Evolutionary conservation across 2,797 vertebrate species (phyloP).

Genomic region (Halcyon smyrnensis): DNA sequence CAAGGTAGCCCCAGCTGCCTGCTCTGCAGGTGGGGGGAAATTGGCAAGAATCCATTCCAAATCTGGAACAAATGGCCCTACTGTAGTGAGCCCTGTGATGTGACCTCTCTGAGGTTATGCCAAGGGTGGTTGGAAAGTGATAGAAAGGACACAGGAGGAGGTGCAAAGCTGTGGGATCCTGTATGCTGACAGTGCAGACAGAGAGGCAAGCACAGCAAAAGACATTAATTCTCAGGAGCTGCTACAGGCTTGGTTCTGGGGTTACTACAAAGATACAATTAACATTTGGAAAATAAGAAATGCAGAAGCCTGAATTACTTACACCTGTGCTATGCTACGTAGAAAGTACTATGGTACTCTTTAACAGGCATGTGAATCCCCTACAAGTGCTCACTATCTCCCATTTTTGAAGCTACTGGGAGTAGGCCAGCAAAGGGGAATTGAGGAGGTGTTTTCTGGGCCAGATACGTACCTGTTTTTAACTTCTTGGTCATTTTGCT

Average conservation of each 20-base stretch:
- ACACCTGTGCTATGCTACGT: background rate
- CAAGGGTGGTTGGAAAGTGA: background rate
- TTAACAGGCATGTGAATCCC: background rate
- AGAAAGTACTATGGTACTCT: background rate
- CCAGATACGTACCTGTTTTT: background rate
- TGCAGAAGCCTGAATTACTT: background rate
- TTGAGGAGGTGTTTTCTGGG: accelerated
- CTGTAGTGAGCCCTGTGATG: background rate
- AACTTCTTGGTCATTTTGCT: background rate
- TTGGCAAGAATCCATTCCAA: background rate
- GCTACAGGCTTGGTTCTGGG: background rate
- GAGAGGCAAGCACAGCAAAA: background rate
- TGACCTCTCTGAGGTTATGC: background rate
- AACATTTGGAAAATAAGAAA: constrained; percentile 19
- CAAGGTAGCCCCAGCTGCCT: background rate
- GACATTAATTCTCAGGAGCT: background rate
- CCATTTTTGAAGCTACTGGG: background rate
- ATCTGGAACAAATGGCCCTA: background rate
- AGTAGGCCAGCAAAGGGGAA: background rate
- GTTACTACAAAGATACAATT: background rate
- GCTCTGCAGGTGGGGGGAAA: background rate
- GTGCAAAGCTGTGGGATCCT: background rate
- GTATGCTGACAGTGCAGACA: background rate
- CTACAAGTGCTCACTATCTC: background rate
- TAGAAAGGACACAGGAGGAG: background rate